Percentiles rank a stretch among this genome's conserved stretches.
These are phyloP conservation scores for Erithacus rubecula DNA, from an alignment of 2,797 vertebrate genomes.

Conservation along the genomic window DNA sequence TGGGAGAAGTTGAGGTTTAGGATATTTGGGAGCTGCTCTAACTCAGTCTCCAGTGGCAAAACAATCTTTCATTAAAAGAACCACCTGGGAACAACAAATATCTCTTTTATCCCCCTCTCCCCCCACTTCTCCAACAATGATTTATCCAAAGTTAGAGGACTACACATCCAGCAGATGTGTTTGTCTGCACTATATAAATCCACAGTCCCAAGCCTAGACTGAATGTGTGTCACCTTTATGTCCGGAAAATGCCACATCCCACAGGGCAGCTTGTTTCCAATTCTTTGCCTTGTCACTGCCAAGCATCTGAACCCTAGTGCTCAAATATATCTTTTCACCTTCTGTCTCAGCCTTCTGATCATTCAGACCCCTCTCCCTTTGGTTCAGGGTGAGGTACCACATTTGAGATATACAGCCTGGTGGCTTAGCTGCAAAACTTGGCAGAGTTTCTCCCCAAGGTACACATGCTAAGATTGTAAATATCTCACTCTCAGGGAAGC, in stretches of 20 bases:
- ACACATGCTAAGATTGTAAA: background rate
- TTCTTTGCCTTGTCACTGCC: background rate
- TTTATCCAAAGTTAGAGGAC: slow-evolving; percentile 29
- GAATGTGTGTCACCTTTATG: slow-evolving; percentile 50
- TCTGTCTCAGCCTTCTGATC: slow-evolving; percentile 26
- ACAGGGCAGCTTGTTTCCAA: background rate
- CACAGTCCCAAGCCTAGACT: background rate
- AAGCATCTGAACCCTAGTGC: background rate
- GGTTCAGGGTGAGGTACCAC: background rate
- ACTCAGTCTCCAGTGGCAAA: background rate
- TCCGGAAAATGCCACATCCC: slow-evolving; percentile 42
- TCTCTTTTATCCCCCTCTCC: background rate
- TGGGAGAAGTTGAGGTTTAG: background rate
- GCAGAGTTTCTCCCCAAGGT: background rate
- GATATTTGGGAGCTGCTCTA: background rate
- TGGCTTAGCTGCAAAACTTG: background rate
- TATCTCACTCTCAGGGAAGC: background rate
- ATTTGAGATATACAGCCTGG: background rate
- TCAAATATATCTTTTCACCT: slow-evolving; percentile 13
- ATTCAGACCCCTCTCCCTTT: background rate
- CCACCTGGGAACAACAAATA: background rate
- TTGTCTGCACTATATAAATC: slow-evolving; percentile 64
- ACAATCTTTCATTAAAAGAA: background rate
- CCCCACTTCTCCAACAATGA: background rate
- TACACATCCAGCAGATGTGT: slow-evolving; percentile 48